A percentile compares a stretch with the other conserved stretches of the same genome.
Conservation (phyloP, 2,888 invertebrate genomes). For the Leucozona laternaria region DNA sequence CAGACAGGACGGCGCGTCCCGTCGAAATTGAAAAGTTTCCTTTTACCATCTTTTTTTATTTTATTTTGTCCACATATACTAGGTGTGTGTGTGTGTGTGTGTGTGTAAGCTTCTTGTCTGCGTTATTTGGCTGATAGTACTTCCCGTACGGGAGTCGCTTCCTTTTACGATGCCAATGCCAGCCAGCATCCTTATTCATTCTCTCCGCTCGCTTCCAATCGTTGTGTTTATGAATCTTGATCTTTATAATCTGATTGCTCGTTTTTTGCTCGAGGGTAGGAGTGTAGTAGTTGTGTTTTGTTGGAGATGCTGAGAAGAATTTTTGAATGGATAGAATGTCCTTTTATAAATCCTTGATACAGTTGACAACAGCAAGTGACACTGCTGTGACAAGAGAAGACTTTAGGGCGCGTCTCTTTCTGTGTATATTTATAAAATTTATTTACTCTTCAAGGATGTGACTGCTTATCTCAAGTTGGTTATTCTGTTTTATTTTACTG, state of each 20-base stretch:
- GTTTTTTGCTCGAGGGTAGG: conserved; percentile 19
- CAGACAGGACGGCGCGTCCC: conserved; percentile 72
- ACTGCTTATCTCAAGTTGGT: conserved; percentile 17
- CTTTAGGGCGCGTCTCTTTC: conserved; percentile 26
- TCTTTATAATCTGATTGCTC: conserved; percentile 74
- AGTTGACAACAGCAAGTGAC: conserved; percentile 62
- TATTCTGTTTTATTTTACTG: conserved; percentile 8
- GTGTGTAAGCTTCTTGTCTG: conserved; percentile 44
- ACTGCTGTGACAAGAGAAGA: conserved; percentile 37
- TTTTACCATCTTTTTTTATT: conserved; percentile 27
- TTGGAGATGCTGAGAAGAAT: conserved; percentile 7
- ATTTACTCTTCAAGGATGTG: conserved; percentile 48
- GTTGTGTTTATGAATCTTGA: conserved; percentile 75
- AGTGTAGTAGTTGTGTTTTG: not conserved
- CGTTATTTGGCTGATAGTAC: conserved; percentile 63
- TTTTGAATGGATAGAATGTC: conserved; percentile 48
- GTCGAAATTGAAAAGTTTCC: conserved; percentile 74
- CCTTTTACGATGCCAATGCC: conserved; percentile 3
- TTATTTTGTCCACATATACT: not conserved
- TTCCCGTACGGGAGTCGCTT: conserved; percentile 35
- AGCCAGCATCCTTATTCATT: conserved; percentile 59
- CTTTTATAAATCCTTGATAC: conserved; percentile 63
- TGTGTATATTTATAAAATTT: conserved; percentile 21
- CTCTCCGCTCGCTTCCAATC: conserved; percentile 47
- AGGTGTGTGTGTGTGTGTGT: conserved; percentile 30